Evolutionary conservation across 2,888 invertebrate genomes (phyloP), one percentile per base, ranked within the genome.

Genomic region (Deroplatys truncata): DNA sequence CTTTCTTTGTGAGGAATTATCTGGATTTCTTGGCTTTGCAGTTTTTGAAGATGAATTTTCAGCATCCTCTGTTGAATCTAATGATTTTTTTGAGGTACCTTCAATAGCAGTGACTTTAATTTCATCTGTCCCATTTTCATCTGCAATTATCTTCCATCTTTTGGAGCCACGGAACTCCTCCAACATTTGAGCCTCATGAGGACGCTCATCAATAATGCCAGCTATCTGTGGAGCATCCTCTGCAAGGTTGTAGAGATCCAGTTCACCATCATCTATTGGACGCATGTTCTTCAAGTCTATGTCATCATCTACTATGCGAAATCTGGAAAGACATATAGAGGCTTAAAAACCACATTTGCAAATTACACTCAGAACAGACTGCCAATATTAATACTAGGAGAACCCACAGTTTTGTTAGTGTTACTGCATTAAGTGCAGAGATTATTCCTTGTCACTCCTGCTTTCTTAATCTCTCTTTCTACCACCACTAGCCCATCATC

Each of bases 191-290:
- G 97, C 92, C 91, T 97, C 95, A 89, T 96, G 94, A 0, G 97
- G 97, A 91, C 97, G 93, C 86, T 98, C 98, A 92, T 98, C 98
- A 87, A 98, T 95, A 88, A 98, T 95, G 1, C 97, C 98, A 0
- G 97, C 98, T 91, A 99, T 96, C 93, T 97, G 97, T 0, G 99
- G 99, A 0, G 97, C 98, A 93, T 98, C 98, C 92, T 99, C 98
- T n/a, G 95, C 95, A 0, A 96, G 95, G 89, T 96, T 95, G 85
- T 96, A 95, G 4, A 97, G 94, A 88, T 97, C 96, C 83, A 96
- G 93, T 91, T 96, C 96, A 90, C 95, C 95, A 84, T 96, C 95
- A 31, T 95, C 95, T 0, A 95, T 93, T 0, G 96, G 93, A 72
- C 95, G 94, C 49, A 96, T 94, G 89, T 95, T 95, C 3, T 95